A percentile compares a stretch with the other conserved stretches of the same genome.
These are phyloP conservation scores for Hydraecia micacea DNA, from an alignment of 2,888 invertebrate genomes.

Conservation along the genomic window DNA sequence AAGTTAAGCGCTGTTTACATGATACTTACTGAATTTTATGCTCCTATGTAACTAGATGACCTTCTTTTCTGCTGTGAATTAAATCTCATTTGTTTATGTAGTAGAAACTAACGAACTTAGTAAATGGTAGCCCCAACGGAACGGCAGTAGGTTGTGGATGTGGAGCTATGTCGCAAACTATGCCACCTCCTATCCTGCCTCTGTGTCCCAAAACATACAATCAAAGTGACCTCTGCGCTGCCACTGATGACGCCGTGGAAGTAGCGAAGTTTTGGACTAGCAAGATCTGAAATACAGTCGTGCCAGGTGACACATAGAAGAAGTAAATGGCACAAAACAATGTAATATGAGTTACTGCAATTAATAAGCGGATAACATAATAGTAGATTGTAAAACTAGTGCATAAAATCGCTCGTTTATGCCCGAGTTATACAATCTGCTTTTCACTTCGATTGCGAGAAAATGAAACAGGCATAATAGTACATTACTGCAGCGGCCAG, in stretches of 20 bases:
- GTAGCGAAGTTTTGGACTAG: background rate
- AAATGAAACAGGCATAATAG: too few relatives aligned
- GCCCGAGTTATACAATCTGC: too few relatives aligned
- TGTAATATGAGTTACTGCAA: background rate
- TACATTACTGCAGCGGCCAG: too few relatives aligned
- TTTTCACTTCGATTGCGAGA: too few relatives aligned
- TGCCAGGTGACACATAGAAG: too few relatives aligned
- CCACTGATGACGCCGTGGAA: background rate
- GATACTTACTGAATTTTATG: background rate
- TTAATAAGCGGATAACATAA: background rate
- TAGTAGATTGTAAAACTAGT: too few relatives aligned
- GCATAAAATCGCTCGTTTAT: too few relatives aligned
- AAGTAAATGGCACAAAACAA: background rate
- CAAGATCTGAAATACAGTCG: too few relatives aligned
- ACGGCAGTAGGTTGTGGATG: too few relatives aligned
- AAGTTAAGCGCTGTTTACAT: background rate
- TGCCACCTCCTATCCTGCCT: too few relatives aligned
- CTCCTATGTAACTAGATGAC: conserved; percentile 9
- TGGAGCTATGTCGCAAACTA: too few relatives aligned
- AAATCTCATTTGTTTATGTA: conserved; percentile 12
- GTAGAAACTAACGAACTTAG: conserved; percentile 4
- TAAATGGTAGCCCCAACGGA: background rate
- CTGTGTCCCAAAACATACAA: too few relatives aligned
- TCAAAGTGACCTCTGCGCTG: background rate
- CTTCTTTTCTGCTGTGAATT: conserved; percentile 2